Percentiles rank a stretch among this genome's conserved stretches.
Conservation (phyloP, 2,113 vertebrate species). For the Scytalopus superciliaris region DNA sequence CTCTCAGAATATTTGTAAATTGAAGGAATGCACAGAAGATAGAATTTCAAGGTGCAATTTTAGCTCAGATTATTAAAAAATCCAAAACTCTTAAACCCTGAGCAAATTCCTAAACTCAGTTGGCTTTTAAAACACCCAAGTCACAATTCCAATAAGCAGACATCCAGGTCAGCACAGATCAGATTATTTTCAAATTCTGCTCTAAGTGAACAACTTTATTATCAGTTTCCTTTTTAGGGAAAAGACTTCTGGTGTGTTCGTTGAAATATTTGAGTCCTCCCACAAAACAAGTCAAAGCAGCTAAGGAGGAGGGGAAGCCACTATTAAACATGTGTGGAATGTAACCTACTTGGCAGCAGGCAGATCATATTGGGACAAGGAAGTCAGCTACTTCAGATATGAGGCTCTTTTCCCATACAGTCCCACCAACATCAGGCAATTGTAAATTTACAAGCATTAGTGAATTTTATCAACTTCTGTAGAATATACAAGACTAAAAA, state of each 20-base stretch:
- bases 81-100: not conserved
- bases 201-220: not conserved
- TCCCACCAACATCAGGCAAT: not conserved
- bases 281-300: slow-evolving; percentile 47
- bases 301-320: slow-evolving; percentile 42
- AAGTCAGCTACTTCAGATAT: not conserved
- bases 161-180: not conserved
- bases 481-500: not conserved
- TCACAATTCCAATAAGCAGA: not conserved
- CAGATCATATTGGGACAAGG: not conserved
- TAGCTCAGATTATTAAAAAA: not conserved
- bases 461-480: not conserved
- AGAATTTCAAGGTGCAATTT: not conserved
- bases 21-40: not conserved
- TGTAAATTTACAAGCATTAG: not conserved
- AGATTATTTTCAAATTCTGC: not conserved
- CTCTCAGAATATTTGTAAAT: not conserved
- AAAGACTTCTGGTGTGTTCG: not conserved
- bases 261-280: not conserved
- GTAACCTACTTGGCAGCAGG: slow-evolving; percentile 18
- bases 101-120: not conserved
- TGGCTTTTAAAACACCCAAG: not conserved
- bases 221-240: not conserved
- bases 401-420: not conserved
- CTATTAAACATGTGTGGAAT: slow-evolving; percentile 60